Percentiles rank a stretch among this genome's conserved stretches.
Conservation (phyloP, 2,888 invertebrate species). For the Tetragonula carbonaria region DNA sequence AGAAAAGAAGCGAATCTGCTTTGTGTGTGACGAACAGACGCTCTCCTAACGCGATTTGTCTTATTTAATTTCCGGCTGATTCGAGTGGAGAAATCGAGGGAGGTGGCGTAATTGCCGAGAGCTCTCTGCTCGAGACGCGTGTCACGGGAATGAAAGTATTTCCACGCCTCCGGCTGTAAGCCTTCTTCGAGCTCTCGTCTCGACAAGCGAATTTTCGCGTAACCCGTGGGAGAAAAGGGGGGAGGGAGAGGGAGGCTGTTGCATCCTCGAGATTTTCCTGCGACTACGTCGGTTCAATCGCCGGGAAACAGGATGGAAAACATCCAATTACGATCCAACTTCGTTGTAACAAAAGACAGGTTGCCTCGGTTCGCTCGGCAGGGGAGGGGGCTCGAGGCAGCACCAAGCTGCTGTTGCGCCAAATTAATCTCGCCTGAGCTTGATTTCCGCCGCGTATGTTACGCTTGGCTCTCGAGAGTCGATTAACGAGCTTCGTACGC, state of each 20-base stretch:
- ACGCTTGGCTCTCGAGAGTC: background rate
- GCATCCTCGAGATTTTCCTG: background rate
- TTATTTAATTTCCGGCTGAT: slow-evolving; percentile 43
- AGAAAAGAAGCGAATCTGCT: slow-evolving; percentile 4
- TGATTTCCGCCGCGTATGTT: background rate
- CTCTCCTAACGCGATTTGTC: slow-evolving; percentile 31
- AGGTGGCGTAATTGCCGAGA: background rate
- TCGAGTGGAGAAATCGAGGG: slow-evolving; percentile 18
- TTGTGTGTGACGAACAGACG: slow-evolving; percentile 21
- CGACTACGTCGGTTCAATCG: background rate
- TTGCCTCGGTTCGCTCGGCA: background rate
- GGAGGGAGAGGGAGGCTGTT: background rate
- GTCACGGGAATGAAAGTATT: slow-evolving; percentile 14
- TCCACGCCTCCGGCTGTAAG: background rate
- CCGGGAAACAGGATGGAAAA: too few relatives aligned
- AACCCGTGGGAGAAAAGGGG: too few relatives aligned
- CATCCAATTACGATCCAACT: too few relatives aligned
- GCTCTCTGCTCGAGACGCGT: slow-evolving; percentile 1
- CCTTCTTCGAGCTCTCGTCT: background rate
- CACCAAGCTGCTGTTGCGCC: background rate
- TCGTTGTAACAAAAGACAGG: background rate
- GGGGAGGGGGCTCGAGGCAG: too few relatives aligned
- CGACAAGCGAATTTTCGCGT: slow-evolving; percentile 21
- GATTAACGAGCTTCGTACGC: background rate
- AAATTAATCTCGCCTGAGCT: background rate